phyloP scores from a whole-genome alignment of 2,888 invertebrate species.

The Clusia tigrina region DNA sequence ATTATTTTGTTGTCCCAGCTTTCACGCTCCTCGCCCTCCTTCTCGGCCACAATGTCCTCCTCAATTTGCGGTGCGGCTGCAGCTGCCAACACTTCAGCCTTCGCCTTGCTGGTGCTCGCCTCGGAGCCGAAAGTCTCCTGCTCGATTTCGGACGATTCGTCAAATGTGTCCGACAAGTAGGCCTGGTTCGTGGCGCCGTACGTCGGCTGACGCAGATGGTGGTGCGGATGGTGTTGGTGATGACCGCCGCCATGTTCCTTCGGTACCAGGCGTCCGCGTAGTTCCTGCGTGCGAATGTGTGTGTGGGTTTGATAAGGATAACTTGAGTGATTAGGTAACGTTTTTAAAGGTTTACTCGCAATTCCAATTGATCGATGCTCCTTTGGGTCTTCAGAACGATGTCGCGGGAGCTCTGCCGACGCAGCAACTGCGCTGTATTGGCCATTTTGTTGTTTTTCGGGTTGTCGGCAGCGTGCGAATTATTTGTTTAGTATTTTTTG shows the following conservation, averaged over 20 bases:
- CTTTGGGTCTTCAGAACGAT: slow-evolving; percentile 72
- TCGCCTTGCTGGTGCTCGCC: slow-evolving; percentile 59
- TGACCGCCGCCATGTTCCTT: slow-evolving; percentile 75
- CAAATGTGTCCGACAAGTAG: slow-evolving; percentile 67
- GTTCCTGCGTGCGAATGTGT: slow-evolving; percentile 65
- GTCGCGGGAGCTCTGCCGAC: slow-evolving; percentile 88
- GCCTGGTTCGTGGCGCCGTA: slow-evolving; percentile 90
- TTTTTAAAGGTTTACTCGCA: slow-evolving; percentile 76
- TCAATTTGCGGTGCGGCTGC: slow-evolving; percentile 66
- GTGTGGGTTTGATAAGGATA: too few relatives aligned
- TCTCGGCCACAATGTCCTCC: slow-evolving; percentile 72
- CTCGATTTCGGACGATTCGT: slow-evolving; percentile 59
- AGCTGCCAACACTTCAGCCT: slow-evolving; percentile 48
- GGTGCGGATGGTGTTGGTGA: slow-evolving; percentile 43
- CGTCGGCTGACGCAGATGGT: slow-evolving; percentile 64
- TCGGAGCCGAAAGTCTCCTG: slow-evolving; percentile 55
- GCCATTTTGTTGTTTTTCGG: slow-evolving; percentile 70
- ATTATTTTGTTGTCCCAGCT: slow-evolving; percentile 94
- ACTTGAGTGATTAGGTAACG: too few relatives aligned
- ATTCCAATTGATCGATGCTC: slow-evolving; percentile 83
- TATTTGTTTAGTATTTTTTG: slow-evolving; percentile 10
- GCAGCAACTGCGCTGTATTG: slow-evolving; percentile 87
- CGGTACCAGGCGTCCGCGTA: slow-evolving; percentile 79
- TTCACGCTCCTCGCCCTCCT: slow-evolving; percentile 76
- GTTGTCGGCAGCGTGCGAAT: neutral